Conservation (phyloP, 2,888 invertebrate genomes). For the Abrostola tripartita region DNA sequence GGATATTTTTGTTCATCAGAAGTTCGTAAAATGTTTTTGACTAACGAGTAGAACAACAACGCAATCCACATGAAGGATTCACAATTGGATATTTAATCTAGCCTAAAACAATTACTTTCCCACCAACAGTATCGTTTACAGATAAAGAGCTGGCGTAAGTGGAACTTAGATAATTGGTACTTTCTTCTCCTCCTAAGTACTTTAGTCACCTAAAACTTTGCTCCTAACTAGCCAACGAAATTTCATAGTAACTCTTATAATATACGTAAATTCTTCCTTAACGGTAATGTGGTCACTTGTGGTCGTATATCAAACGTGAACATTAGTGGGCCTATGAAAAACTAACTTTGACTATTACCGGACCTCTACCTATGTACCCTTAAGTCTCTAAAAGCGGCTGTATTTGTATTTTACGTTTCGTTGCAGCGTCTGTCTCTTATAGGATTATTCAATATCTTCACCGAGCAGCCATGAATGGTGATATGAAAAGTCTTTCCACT, state of each 20-base stretch:
- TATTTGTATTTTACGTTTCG: constrained; percentile 27
- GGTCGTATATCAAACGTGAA: constrained; percentile 67
- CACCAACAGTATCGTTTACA: neutral
- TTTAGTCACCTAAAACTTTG: constrained; percentile 36
- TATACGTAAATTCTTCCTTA: constrained; percentile 32
- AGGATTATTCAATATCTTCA: neutral
- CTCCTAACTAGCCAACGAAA: constrained; percentile 23
- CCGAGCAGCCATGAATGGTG: constrained; percentile 11
- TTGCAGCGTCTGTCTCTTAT: constrained; percentile 10
- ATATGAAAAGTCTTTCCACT: neutral
- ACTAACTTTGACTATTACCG: constrained; percentile 74
- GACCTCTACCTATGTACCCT: constrained; percentile 39
- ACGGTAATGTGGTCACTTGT: constrained; percentile 57
- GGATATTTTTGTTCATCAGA: too few species aligned
- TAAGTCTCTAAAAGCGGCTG: neutral
- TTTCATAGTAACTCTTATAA: constrained; percentile 32
- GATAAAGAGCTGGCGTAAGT: neutral
- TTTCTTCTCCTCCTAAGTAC: constrained; percentile 9
- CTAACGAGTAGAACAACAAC: too few species aligned
- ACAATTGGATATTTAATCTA: too few species aligned
- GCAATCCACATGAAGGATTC: too few species aligned
- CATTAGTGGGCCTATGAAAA: constrained; percentile 68
- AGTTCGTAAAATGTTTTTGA: too few species aligned
- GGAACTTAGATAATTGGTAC: constrained; percentile 11
- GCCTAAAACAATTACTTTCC: neutral